Conservation (phyloP, 1,140 invertebrate genomes). For the Planococcus citri region DNA sequence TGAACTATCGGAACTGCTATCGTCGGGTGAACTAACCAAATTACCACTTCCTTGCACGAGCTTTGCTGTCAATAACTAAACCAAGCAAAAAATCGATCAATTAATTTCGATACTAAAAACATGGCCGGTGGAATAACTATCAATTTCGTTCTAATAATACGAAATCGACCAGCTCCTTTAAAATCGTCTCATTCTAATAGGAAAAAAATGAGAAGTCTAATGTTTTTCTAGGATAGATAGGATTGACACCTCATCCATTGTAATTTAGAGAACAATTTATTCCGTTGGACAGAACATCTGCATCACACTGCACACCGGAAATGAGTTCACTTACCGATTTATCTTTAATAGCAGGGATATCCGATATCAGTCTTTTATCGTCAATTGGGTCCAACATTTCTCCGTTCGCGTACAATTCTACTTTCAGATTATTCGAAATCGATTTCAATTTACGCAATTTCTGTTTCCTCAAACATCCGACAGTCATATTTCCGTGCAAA, state of each 20-base stretch:
- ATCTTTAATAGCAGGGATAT: slow-evolving; percentile 53
- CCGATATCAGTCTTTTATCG: slow-evolving; percentile 70
- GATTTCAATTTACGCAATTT: slow-evolving; percentile 59
- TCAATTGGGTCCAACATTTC: slow-evolving; percentile 76
- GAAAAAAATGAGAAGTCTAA: no score
- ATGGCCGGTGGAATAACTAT: slow-evolving; percentile 20
- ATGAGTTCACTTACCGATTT: slow-evolving; percentile 60
- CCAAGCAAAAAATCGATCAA: slow-evolving; percentile 26
- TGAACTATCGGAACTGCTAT: slow-evolving; percentile 76
- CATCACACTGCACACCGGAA: no score
- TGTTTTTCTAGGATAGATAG: no score
- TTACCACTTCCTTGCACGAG: slow-evolving; percentile 64
- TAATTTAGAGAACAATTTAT: no score
- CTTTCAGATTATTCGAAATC: slow-evolving; percentile 55
- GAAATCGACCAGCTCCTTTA: background rate
- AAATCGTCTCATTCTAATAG: no score
- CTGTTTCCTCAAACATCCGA: slow-evolving; percentile 63
- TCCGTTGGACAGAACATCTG: no score
- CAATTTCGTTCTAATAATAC: no score
- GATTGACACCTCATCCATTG: no score
- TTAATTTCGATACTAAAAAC: slow-evolving; percentile 11
- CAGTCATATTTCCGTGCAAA: slow-evolving; percentile 88
- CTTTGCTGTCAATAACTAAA: slow-evolving; percentile 70
- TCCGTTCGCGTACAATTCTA: slow-evolving; percentile 81
- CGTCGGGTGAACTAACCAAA: slow-evolving; percentile 72